These are phyloP conservation scores for Manis crassicaudata DNA, from an alignment of 2,797 vertebrate species.

Conservation along the genomic window DNA sequence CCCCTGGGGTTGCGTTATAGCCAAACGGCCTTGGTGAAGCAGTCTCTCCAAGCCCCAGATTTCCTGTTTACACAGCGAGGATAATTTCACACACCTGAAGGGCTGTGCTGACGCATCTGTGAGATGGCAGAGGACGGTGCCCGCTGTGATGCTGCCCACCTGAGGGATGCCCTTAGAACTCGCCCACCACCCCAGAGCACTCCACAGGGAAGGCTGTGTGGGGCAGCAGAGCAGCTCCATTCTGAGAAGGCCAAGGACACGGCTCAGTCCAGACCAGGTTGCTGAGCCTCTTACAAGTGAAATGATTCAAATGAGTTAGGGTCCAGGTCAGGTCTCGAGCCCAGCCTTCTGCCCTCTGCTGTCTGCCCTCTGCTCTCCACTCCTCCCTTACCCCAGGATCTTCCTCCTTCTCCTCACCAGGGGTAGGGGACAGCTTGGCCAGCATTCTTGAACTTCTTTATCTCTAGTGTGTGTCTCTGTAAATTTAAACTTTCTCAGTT, in stretches of 20 bases:
- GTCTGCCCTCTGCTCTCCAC: background rate
- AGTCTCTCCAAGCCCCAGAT: background rate
- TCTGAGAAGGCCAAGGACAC: background rate
- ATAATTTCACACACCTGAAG: background rate
- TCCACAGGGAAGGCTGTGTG: accelerated
- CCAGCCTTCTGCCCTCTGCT: background rate
- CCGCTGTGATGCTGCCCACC: accelerated
- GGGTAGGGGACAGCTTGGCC: background rate
- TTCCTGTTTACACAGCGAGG: background rate
- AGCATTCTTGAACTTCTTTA: background rate
- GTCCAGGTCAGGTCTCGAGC: background rate
- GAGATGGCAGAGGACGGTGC: accelerated
- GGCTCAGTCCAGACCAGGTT: background rate
- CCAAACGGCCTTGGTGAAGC: background rate
- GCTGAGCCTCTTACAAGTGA: background rate
- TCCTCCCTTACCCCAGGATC: background rate
- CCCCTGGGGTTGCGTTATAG: background rate
- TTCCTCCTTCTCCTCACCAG: background rate
- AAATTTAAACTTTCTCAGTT: constrained; percentile 23
- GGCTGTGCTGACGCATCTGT: background rate
- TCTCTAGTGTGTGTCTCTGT: constrained; percentile 30
- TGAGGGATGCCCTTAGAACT: background rate
- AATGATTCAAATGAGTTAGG: background rate
- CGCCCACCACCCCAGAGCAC: background rate
- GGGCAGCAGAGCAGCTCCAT: background rate